A percentile compares a stretch with the other conserved stretches of the same genome.
Evolutionary conservation across 2,888 invertebrate species (phyloP).

Genomic region (Nysson spinosus): DNA sequence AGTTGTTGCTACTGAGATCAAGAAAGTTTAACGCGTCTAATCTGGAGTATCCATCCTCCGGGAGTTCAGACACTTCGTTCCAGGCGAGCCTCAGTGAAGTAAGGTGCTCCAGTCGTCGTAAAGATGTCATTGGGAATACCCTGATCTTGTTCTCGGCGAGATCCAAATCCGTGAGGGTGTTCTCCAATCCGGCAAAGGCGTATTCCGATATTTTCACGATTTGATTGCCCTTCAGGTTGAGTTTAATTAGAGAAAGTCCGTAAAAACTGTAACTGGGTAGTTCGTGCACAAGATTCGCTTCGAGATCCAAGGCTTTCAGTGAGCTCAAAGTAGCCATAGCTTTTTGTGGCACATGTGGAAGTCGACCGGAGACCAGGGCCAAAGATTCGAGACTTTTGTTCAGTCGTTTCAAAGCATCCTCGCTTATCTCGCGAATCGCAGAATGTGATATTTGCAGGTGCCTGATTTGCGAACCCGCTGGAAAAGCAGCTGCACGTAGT

Average conservation of each 20-base stretch:
- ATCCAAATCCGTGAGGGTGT: conserved; percentile 88
- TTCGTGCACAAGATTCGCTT: conserved; percentile 90
- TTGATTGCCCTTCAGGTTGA: conserved; percentile 91
- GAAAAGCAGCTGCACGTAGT: conserved; percentile 87
- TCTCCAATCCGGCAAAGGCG: conserved; percentile 89
- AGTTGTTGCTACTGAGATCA: conserved; percentile 92
- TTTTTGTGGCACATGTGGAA: conserved; percentile 87
- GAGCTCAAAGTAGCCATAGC: conserved; percentile 85
- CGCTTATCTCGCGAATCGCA: conserved; percentile 75
- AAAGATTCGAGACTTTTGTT: conserved; percentile 83
- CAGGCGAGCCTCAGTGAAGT: conserved; percentile 83
- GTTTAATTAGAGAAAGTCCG: conserved; percentile 88
- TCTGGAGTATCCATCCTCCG: conserved; percentile 85
- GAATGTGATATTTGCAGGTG: conserved; percentile 89
- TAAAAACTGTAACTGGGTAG: conserved; percentile 93
- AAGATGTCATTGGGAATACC: conserved; percentile 88
- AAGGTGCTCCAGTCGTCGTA: conserved; percentile 86
- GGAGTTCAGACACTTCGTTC: conserved; percentile 82
- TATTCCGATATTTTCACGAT: conserved; percentile 89
- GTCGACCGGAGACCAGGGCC: conserved; percentile 86
- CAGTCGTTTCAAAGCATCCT: conserved; percentile 72
- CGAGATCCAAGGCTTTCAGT: conserved; percentile 87
- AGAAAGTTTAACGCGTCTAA: conserved; percentile 86
- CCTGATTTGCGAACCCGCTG: conserved; percentile 83
- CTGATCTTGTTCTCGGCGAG: conserved; percentile 92